A percentile compares a stretch with the other conserved stretches of the same genome.
These are phyloP conservation scores for Hippopotamyrus pictus DNA, from an alignment of 2,797 vertebrate genomes.

Conservation along the genomic window DNA sequence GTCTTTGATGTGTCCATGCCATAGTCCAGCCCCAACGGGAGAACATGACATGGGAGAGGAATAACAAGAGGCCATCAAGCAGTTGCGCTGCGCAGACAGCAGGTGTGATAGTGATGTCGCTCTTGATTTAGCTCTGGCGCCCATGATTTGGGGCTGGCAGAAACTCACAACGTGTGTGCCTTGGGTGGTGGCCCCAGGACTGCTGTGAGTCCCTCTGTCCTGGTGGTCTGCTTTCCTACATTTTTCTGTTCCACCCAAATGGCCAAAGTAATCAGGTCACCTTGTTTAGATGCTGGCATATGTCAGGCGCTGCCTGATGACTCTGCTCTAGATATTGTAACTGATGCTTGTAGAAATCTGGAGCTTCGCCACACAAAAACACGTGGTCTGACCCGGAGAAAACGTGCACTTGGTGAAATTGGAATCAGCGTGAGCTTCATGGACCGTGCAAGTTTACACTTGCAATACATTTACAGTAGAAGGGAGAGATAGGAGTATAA, in stretches of 20 bases:
- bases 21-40: background rate
- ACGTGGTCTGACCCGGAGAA: background rate
- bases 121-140: conserved; percentile 17
- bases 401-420: background rate
- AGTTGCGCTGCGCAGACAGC: background rate
- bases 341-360: conserved; percentile 1
- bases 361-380: background rate
- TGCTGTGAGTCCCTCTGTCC: background rate
- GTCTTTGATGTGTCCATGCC: background rate
- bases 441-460: background rate
- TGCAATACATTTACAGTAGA: background rate
- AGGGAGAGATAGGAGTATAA: background rate
- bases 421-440: background rate
- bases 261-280: background rate
- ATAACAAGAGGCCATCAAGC: background rate
- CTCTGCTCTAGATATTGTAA: background rate
- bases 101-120: background rate
- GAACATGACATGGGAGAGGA: background rate
- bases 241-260: background rate
- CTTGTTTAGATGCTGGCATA: background rate
- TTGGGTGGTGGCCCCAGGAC: background rate
- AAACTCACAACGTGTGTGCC: background rate
- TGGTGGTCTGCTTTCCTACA: conserved; percentile 8
- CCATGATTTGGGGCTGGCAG: background rate
- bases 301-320: background rate